A percentile compares a stretch with the other conserved stretches of the same genome.
These are phyloP conservation scores for Crocidura indochinensis DNA, from an alignment of 2,797 vertebrate species.

Conservation along the genomic window DNA sequence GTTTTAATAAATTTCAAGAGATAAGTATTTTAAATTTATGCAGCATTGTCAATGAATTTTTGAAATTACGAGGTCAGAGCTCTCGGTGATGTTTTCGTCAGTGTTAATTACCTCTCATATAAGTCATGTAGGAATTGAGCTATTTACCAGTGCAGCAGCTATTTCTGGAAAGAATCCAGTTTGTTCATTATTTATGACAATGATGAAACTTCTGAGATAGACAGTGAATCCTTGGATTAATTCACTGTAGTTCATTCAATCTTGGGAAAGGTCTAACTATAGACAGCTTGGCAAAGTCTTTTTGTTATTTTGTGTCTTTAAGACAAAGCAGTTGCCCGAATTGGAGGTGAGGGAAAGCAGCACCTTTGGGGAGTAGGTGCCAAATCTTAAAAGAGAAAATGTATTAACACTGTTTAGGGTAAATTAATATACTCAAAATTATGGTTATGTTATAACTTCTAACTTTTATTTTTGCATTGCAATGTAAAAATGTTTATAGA, in stretches of 20 bases:
- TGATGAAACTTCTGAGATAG: background rate
- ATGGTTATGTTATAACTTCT: too few relatives aligned
- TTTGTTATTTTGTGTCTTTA: background rate
- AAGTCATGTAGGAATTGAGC: background rate
- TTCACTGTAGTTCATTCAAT: background rate
- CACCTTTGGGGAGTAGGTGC: background rate
- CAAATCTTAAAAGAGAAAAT: background rate
- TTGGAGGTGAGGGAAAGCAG: background rate
- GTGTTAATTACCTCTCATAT: background rate
- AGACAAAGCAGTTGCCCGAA: background rate
- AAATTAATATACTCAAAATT: background rate
- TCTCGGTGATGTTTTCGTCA: background rate
- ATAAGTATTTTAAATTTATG: background rate
- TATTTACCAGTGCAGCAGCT: background rate
- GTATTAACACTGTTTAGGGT: background rate
- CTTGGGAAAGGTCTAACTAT: background rate
- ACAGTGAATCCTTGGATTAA: background rate
- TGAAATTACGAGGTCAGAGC: slow-evolving; percentile 15
- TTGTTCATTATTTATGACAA: too few relatives aligned
- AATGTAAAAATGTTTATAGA: too few relatives aligned
- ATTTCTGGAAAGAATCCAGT: background rate
- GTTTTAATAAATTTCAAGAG: background rate
- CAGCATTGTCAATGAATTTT: background rate
- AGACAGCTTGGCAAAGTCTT: background rate
- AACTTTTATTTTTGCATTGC: too few relatives aligned